Base-by-base conservation (phyloP, 2,797 vertebrate genomes). In the Muraenolepis orangiensis region DNA sequence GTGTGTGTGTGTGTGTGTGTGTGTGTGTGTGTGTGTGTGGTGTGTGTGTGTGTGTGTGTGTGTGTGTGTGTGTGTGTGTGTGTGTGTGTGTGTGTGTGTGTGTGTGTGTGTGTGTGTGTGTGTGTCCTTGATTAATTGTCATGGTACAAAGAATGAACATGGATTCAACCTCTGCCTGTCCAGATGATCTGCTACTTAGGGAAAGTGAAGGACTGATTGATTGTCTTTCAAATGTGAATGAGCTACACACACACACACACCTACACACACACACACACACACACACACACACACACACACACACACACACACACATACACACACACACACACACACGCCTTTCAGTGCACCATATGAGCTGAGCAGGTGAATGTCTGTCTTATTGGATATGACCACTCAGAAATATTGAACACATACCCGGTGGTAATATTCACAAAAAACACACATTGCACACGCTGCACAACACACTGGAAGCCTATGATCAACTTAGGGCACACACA, bases 221-320 rank as follows among this genome's bases (percentile, higher is more conserved):
- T 94, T 94, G 94, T 85, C 85, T 78, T 87, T 94, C 89, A 73
- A 82, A 87, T 84, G 76, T 79, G 76, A 92, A 87, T 84, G 87
- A 90, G 87, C 87, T 88, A 46, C 40, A 16, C 40, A 46, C 40
- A 46, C 40, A 46, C 14, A 16, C 40, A 46, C 40, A 46, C 40
- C 16, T 14, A 46, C 14, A 18, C 12, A 46, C 13, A 46, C 40
- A 46, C 40, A 46, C 40, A 46, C 40, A 46, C 40, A 46, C 40
- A 46, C 40, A 46, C 40, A 38, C 36, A 12, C 36, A 38, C 11
- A 38, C 6, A 12, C 36, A 38, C 36, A 38, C 36, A 12, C 36
- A 38, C 36, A 38, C 3, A 38, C 12, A 1, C 36, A 38, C 36
- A 38, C 36, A 12, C 36, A 38, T 1, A 38, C 36, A 38, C 36